Base-by-base conservation (phyloP, 2,888 invertebrate species). In the Ptychoptera contaminata region DNA sequence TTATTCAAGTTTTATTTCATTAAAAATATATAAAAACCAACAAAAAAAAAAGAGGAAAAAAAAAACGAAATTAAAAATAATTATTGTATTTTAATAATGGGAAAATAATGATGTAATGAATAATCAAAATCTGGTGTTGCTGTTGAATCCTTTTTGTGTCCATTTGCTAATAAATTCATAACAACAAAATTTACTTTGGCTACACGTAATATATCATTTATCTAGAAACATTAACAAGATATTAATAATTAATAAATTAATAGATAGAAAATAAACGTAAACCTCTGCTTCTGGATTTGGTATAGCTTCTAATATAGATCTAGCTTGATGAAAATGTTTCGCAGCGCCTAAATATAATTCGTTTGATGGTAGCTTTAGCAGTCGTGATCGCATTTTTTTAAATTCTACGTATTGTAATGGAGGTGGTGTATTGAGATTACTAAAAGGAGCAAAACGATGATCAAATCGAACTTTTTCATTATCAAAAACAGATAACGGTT, bases 121-220 rank as follows among this genome's bases (percentile, higher is more conserved):
- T 94, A 94, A 60, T 92, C 92, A 63, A 94, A 94, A 53, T 88
- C 83, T 1, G 92, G 90, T 9, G 87, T 83, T 15, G 77, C 76
- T 47, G 76, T 77, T 0, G 86, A 82, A 49, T 90, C 90, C 55
- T 82, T 79, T 62, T 87, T 90, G 63, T 94, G 93, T 8, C 94
- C 96, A 48, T 87, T 88, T 1, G 88, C 85, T 50, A 96, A 67
- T 47, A 97, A 69, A 66, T 92, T 93, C 66, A 93, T 73, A 11
- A 96, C 94, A 53, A 97, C 83, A 61, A 90, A 92, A 71, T 97
- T 97, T 0, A 90, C 92, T 72, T 96, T 96, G 36, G 87, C 82
- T 51, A 96, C 83, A 67, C 86, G 88, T 42, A 93, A 69, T 50
- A 94, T 73, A 59, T 84, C 83, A 29, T 73, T 69, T 47, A 86